Conservation (phyloP, 2,797 vertebrate genomes). For the Synaphobranchus kaupii region DNA sequence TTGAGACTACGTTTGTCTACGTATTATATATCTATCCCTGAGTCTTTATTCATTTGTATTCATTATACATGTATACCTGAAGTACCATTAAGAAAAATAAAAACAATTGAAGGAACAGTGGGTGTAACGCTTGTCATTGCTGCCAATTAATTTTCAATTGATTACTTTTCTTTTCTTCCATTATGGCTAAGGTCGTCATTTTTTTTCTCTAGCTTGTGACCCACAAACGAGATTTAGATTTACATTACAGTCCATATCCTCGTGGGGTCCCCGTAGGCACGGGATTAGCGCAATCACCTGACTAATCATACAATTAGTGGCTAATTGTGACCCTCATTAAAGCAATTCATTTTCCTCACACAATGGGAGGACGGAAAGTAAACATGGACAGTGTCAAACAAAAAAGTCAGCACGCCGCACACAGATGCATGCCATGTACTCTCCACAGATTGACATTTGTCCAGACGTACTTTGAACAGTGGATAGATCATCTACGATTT, state of each 20-base stretch:
- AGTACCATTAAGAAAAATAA: not conserved
- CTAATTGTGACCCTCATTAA: not conserved
- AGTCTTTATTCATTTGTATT: too few relatives aligned
- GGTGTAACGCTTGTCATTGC: not conserved
- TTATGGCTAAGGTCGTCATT: not conserved
- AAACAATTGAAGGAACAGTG: not conserved
- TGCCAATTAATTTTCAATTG: not conserved
- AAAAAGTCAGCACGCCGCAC: not conserved
- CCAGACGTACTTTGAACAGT: too few relatives aligned
- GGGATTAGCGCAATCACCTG: not conserved
- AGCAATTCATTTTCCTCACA: not conserved
- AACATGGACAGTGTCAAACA: not conserved
- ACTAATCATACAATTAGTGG: not conserved
- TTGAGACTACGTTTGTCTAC: not conserved
- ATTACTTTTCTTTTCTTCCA: not conserved
- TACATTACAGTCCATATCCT: not conserved
- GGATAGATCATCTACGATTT: too few relatives aligned
- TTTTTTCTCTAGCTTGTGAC: not conserved
- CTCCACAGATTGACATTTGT: too few relatives aligned
- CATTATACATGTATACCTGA: too few relatives aligned
- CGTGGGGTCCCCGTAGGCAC: not conserved
- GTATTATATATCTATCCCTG: not conserved
- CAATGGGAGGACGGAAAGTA: not conserved
- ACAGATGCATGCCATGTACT: too few relatives aligned
- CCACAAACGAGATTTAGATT: not conserved